Evolutionary conservation across 2,797 vertebrate genomes (phyloP), one percentile per base, ranked within the genome.

Genomic region (Pelodytes ibericus): DNA sequence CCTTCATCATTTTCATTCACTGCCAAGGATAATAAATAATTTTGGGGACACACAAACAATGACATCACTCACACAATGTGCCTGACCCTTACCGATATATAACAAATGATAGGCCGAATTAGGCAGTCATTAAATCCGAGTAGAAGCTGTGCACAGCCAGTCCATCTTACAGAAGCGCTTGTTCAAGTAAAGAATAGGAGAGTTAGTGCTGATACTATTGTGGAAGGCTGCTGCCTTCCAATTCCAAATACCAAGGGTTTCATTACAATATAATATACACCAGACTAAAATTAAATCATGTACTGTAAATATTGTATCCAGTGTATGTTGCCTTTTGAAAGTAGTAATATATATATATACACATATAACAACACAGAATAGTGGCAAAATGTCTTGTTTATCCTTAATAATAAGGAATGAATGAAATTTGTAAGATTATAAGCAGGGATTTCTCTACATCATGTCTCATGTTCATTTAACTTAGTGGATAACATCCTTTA

Each of bases 31-130:
- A 70, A 58, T 70, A 70, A 58, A 70, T 70, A 27, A 57, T 70
- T 70, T 58, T 57, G 56, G 67, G 67, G 22, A 70, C 53, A 70
- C 41, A 58, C 53, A 70, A 70, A 70, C 67, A 70, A 70, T 70
- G 31, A 70, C 53, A 70, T 57, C 33, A 70, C 56, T 70, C 67
- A 70, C 53, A 57, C 26, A 49, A 16, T 25, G 67, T 39, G 67
- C 15, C 22, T 70, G 67, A 70, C 67, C 67, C 67, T 70, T 26
- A 70, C 30, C 22, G 56, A 36, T 58, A 49, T 39, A 30, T 56
- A 58, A 60, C 68, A 60, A 29, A 44, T 56, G 24, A 25, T 44
- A 71, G 26, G 33, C 33, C 30, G 26, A 59, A 60, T 71, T 60
- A 71, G 33, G 30, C 68, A 71, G 68, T 71, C 56, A 60, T 60